A percentile compares a stretch with the other conserved stretches of the same genome.
Evolutionary conservation across 23 tunicate species (phyloP).

Genomic region (Trididemnum miniatum): DNA sequence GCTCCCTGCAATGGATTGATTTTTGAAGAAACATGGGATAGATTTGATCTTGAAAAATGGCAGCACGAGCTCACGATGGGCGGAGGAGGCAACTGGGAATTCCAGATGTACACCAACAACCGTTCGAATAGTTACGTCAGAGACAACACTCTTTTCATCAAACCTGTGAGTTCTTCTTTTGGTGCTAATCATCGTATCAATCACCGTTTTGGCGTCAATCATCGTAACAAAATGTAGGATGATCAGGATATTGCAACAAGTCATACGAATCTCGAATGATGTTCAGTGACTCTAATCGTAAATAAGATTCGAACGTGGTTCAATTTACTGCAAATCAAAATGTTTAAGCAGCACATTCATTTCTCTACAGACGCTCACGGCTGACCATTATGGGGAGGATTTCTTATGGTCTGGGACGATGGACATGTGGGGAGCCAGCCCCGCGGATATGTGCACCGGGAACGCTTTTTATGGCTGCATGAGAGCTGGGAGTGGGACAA

Average conservation of each 20-base stretch:
- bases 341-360: too few relatives aligned
- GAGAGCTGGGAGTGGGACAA: slow-evolving; percentile 62
- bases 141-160: slow-evolving; percentile 92
- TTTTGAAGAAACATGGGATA: slow-evolving; percentile 90
- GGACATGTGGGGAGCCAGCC: slow-evolving; percentile 85
- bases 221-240: too few relatives aligned
- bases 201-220: too few relatives aligned
- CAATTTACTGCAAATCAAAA: too few relatives aligned
- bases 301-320: too few relatives aligned
- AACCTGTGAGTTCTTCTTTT: slow-evolving; percentile 72
- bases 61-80: slow-evolving; percentile 93
- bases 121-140: slow-evolving; percentile 83
- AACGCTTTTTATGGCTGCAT: slow-evolving; percentile 85
- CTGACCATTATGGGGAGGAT: slow-evolving; percentile 75
- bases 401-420: slow-evolving; percentile 67
- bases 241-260: too few relatives aligned
- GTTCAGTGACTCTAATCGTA: too few relatives aligned
- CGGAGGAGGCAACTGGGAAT: slow-evolving; percentile 99
- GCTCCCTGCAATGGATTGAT: slow-evolving; percentile 91
- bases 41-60: slow-evolving; percentile 77
- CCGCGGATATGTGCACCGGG: slow-evolving; percentile 88
- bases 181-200: too few relatives aligned
- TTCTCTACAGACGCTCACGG: slow-evolving; percentile 57
- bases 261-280: too few relatives aligned
- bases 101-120: slow-evolving; percentile 87